Conservation (phyloP, 2,113 vertebrate genomes). For the Cochlearius cochlearius region DNA sequence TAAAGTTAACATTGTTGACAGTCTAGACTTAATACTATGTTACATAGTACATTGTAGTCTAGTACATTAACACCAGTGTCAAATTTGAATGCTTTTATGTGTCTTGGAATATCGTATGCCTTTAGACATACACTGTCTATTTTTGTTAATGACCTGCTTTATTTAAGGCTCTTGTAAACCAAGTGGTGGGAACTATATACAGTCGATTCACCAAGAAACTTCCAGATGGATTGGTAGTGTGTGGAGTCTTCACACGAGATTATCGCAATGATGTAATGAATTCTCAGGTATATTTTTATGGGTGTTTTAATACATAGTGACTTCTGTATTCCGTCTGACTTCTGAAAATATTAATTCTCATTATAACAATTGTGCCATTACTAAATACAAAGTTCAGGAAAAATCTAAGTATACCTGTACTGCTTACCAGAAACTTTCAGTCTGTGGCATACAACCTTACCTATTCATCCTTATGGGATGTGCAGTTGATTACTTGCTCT, state of each 20-base stretch:
- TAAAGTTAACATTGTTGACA: background rate
- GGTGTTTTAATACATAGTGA: background rate
- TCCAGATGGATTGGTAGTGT: constrained; percentile 39
- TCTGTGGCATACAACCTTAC: background rate
- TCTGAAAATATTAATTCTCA: background rate
- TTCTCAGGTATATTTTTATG: constrained; percentile 56
- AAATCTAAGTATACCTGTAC: background rate
- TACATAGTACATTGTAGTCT: background rate
- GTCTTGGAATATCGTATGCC: background rate
- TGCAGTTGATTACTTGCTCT: background rate
- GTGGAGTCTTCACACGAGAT: constrained; percentile 66
- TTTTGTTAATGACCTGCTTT: background rate
- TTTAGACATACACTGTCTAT: background rate
- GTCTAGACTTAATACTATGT: background rate
- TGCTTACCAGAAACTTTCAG: background rate
- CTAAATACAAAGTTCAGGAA: background rate
- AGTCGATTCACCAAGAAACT: constrained; percentile 57
- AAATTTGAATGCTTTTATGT: background rate
- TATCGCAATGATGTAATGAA: constrained; percentile 57
- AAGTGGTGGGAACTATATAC: constrained; percentile 64
- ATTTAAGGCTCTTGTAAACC: constrained; percentile 72
- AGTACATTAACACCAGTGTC: background rate
- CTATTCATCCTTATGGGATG: background rate
- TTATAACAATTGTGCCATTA: background rate
- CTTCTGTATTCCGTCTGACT: background rate